Evolutionary conservation across 2,113 vertebrate species (phyloP), one percentile per base, ranked within the genome.

Genomic region (Anthoscopus minutus): DNA sequence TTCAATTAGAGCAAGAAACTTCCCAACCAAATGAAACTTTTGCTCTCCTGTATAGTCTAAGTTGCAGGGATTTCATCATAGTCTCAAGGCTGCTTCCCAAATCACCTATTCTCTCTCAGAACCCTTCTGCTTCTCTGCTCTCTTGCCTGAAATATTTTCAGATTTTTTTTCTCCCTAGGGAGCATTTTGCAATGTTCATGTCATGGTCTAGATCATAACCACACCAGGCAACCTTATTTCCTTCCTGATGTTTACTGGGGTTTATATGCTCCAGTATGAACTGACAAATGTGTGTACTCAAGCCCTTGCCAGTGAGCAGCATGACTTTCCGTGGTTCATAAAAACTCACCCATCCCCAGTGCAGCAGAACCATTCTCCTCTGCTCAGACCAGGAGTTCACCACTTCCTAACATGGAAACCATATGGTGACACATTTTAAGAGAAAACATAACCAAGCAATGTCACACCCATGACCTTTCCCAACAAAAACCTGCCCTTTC

Each of bases 281-380:
- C 90, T 89, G 88, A 82, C 93, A 95, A 96, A 94, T 91, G 53
- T 91, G 93, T 88, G 72, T 80, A 74, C 90, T 94, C 77, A 50
- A 74, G 53, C 56, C 44, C 51, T 70, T 66, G 86, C 92, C 92
- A 95, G 65, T 0, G 13, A 96, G 66, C 93, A 96, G 92, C 90
- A 61, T 9, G 80, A 93, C 86, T 94, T 92, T 82, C 96, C 90
- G 79, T 58, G 88, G 70, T 81, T 81, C 93, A 89, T 94, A 94
- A 96, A 94, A 96, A 53, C 71, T 97, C 76, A 94, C 82, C 89
- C 79, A 54, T 88, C 65, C 87, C 61, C 44, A 66, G 64, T 47
- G 65, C 6, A 92, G 80, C 61, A 87, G 88, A 89, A 53, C 71
- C 78, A 28, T 93, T 83, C 81, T 81, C 33, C 79, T 84, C 91